Evolutionary conservation across 2,797 vertebrate species (phyloP), one percentile per base, ranked within the genome.

Genomic region (Myotis pilosus): DNA sequence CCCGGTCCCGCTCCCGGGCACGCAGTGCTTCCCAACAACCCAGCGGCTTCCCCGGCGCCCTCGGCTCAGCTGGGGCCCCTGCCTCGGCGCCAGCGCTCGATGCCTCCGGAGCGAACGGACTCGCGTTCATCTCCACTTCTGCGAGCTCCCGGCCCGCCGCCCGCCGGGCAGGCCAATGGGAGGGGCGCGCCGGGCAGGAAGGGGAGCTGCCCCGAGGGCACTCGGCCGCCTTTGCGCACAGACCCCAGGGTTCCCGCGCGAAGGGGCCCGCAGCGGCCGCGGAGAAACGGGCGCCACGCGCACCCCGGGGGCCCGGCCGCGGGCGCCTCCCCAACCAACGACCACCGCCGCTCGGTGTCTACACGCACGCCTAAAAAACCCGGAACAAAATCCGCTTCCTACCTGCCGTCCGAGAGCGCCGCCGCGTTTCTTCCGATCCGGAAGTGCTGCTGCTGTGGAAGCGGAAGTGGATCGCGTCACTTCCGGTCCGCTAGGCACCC

Each of bases 341-440:
- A 10, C 64, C n/a, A 3, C 17, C 22, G 2, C 66, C 30, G 36
- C 75, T 20, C 60, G 33, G 12, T 4, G 20, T 17, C 16, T 0
- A 13, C 0, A 2, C 0, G 60, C 47, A 20, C n/a, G 0, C 6
- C 38, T 28, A 11, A 20, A 30, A 6, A 38, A 20, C 20, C 3
- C 53, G 0, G 38, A 90, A 38, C 53, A 28, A n/a, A 25, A 9
- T 0, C 1, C 9, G 1, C 13, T 11, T 16, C 0, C 47, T 0
- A 89, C 91, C 7, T 87, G 76, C 96, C 38, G 0, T 0, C 9
- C 0, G 5, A 15, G 19, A 3, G 3, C 6, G 4, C 0, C 57
- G 2, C 33, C 57, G 1, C 89, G 10, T 2, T 0, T 20, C 22
- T 75, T 12, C 25, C 47, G 33, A 68, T 5, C 82, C 82, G 95